Evolutionary conservation across 2,113 vertebrate genomes (phyloP).

Genomic region (Meleagris gallopavo): DNA sequence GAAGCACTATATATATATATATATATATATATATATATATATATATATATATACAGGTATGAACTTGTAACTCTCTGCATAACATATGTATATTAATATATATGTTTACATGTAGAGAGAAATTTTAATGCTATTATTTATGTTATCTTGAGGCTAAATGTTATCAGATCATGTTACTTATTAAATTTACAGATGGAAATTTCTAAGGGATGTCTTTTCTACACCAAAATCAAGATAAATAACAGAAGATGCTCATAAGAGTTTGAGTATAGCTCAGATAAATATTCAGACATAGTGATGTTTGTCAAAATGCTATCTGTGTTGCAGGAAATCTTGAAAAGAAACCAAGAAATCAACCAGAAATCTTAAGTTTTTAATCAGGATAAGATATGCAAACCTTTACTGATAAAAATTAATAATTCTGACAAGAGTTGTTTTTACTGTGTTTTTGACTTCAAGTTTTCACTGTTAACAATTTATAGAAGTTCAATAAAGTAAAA

Average conservation of each 20-base stretch:
- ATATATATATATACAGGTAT: not conserved
- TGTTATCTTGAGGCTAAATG: not conserved
- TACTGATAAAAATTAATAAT: not conserved
- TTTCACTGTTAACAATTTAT: not conserved
- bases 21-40: not conserved
- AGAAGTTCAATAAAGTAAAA: not conserved
- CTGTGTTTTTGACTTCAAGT: not conserved
- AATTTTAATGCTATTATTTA: not conserved
- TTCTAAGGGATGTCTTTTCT: not conserved
- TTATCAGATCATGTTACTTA: slow-evolving; percentile 1
- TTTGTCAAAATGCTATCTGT: not conserved
- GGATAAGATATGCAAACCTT: not conserved
- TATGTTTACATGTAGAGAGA: not conserved
- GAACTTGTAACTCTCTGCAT: not conserved
- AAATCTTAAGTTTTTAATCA: not conserved
- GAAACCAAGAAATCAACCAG: not conserved
- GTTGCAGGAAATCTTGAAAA: not conserved
- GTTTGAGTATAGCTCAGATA: not conserved
- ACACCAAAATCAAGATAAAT: slow-evolving; percentile 40
- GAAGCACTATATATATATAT: not conserved
- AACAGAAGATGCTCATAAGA: not conserved
- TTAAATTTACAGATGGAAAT: not conserved
- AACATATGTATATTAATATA: not conserved
- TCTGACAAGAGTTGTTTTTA: not conserved
- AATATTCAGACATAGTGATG: not conserved